These are phyloP conservation scores for Arenaria interpres DNA, from an alignment of 2,113 vertebrate genomes.

Conservation along the genomic window DNA sequence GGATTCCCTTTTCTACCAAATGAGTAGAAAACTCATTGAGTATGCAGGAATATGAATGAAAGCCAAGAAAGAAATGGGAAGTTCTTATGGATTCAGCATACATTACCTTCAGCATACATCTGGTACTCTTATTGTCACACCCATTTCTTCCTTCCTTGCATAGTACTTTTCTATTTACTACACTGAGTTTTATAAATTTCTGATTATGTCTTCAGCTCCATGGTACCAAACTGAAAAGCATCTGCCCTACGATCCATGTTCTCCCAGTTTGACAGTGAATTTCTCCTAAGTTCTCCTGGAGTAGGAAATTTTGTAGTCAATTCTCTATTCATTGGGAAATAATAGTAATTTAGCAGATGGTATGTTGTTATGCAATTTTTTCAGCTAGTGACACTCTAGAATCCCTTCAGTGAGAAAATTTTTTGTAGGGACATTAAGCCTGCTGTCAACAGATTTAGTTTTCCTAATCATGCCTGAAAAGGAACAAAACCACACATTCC, in stretches of 20 bases:
- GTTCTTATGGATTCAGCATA: neutral
- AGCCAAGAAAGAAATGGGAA: neutral
- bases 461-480: neutral
- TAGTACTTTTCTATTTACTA: neutral
- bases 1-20: neutral
- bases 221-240: neutral
- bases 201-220: neutral
- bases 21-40: neutral
- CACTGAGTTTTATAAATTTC: neutral
- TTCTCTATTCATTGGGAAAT: neutral
- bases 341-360: neutral
- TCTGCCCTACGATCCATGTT: neutral
- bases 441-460: neutral
- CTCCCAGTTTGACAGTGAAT: neutral
- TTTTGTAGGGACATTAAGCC: neutral
- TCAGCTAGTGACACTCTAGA: neutral
- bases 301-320: neutral
- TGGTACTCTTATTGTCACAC: neutral
- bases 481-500: neutral
- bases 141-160: neutral
- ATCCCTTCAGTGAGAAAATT: neutral
- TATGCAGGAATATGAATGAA: neutral
- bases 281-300: neutral
- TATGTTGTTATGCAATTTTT: neutral
- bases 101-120: neutral